Conservation (phyloP, 2,113 vertebrate species). For the Otus sunia region DNA sequence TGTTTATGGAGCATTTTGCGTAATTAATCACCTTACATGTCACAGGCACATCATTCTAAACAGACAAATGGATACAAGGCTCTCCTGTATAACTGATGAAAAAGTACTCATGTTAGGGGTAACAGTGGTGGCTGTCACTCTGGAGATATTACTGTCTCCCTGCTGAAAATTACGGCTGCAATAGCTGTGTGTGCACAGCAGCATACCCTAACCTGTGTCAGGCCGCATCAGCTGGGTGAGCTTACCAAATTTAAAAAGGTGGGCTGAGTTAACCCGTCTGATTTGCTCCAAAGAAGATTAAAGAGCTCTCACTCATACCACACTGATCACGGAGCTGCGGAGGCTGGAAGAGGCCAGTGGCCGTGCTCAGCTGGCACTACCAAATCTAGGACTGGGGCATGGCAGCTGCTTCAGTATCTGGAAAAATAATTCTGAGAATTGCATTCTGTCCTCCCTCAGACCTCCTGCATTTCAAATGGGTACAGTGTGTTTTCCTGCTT, state of each 20-base stretch:
- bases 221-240: background rate
- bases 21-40: background rate
- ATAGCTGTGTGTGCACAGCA: background rate
- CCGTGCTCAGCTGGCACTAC: background rate
- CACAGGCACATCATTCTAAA: background rate
- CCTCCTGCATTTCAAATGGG: background rate
- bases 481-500: background rate
- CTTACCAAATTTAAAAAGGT: background rate
- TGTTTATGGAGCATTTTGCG: background rate
- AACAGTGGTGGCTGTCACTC: background rate
- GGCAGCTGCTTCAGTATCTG: background rate
- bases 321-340: background rate
- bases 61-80: background rate
- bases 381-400: fast-evolving
- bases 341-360: background rate
- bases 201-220: fast-evolving
- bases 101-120: background rate
- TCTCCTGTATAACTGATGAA: background rate
- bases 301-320: background rate
- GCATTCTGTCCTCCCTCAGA: background rate
- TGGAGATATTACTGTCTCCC: background rate
- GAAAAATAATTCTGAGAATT: background rate
- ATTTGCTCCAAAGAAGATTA: background rate
- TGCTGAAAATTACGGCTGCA: background rate
- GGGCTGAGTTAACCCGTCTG: background rate